Evolutionary conservation across 92 coral and sea anemone species (phyloP).

Genomic region (Montipora capitata): DNA sequence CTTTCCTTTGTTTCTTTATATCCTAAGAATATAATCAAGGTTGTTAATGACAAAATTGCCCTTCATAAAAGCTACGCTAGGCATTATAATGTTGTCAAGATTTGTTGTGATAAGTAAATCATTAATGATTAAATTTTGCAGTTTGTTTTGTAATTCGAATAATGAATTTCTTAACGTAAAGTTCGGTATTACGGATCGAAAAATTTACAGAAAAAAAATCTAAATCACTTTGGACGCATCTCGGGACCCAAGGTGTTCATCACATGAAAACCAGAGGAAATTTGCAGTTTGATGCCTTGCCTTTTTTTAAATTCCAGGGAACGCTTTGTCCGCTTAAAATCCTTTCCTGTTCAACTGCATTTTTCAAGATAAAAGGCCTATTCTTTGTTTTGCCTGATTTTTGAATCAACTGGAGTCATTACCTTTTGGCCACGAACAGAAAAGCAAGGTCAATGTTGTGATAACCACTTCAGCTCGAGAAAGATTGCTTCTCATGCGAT

Average conservation of each 20-base stretch:
- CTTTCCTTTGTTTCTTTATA: no score
- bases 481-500: neutral
- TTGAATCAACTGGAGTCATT: neutral
- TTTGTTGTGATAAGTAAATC: neutral
- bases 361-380: neutral
- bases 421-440: neutral
- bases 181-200: no score
- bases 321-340: neutral
- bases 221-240: neutral
- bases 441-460: neutral
- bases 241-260: neutral
- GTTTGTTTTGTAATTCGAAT: no score
- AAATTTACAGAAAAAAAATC: no score
- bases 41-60: neutral
- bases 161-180: no score
- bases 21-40: neutral
- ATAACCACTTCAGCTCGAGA: neutral
- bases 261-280: neutral
- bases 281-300: neutral
- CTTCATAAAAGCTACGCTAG: neutral
- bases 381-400: neutral
- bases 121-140: neutral
- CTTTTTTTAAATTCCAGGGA: neutral
- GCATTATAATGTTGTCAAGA: neutral
- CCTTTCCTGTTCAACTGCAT: constrained; percentile 1